phyloP scores from a whole-genome alignment of 1,140 invertebrate species.

The Drosophila murphyi region DNA sequence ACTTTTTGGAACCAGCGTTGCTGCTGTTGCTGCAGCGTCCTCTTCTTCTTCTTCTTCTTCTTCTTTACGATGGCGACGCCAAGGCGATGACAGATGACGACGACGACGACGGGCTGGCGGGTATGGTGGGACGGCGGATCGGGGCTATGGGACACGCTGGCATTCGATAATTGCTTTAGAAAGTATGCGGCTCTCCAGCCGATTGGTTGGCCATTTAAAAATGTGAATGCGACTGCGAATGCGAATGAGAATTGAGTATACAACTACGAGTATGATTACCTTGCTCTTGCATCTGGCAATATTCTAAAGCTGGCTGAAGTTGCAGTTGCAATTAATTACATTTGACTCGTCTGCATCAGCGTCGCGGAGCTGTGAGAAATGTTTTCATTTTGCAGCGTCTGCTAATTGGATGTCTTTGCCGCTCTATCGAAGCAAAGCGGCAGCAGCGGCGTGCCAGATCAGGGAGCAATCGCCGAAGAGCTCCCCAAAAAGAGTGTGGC shows the following conservation, averaged over 20 bases:
- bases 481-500: background rate
- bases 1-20: conserved; percentile 7
- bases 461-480: background rate
- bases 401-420: conserved; percentile 61
- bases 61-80: conserved; percentile 33
- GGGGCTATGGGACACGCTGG: conserved; percentile 62
- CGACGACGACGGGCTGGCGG: conserved; percentile 2
- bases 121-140: background rate
- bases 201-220: conserved; percentile 65
- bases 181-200: conserved; percentile 72
- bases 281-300: conserved; percentile 9
- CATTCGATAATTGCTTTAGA: conserved; percentile 83
- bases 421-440: background rate
- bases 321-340: conserved; percentile 72
- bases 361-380: conserved; percentile 72
- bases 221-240: conserved; percentile 36
- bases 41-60: conserved; percentile 1
- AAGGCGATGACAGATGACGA: conserved; percentile 43
- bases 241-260: conserved; percentile 16
- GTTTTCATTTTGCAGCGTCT: conserved; percentile 77
- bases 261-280: background rate
- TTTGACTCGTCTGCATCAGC: conserved; percentile 36
- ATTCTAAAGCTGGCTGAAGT: conserved; percentile 9
- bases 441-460: background rate
- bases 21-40: background rate